These are phyloP conservation scores for Ischnus inquisitorius DNA, from an alignment of 2,888 invertebrate species.

Conservation along the genomic window DNA sequence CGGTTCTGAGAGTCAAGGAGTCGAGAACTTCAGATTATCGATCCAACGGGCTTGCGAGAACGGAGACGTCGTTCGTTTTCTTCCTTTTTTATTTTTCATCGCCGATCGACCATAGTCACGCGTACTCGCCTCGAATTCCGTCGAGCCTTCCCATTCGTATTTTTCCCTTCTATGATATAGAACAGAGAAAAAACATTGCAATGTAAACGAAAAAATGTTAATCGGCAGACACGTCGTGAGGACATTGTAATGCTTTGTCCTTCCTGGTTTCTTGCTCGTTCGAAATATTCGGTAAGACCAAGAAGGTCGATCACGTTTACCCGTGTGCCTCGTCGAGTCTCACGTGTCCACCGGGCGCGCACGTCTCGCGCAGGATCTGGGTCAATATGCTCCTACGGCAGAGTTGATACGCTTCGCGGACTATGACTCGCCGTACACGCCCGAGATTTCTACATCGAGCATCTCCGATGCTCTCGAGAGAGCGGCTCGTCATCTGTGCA, in stretches of 20 bases:
- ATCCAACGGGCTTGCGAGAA: constrained; percentile 48
- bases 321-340: constrained; percentile 57
- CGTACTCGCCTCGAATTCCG: constrained; percentile 3
- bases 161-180: constrained; percentile 1
- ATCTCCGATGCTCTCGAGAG: constrained; percentile 20
- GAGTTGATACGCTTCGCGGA: constrained; percentile 59
- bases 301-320: constrained; percentile 75
- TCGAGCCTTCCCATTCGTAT: constrained; percentile 45
- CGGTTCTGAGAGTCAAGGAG: constrained; percentile 39
- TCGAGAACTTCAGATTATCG: constrained; percentile 53
- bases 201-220: neutral
- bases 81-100: constrained; percentile 16
- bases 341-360: constrained; percentile 70
- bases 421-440: constrained; percentile 66
- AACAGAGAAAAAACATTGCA: neutral
- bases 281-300: constrained; percentile 17
- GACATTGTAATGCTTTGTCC: neutral
- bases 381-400: constrained; percentile 77
- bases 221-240: neutral
- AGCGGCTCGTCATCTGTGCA: constrained; percentile 15
- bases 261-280: neutral
- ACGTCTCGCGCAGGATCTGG: constrained; percentile 73
- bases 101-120: constrained; percentile 45
- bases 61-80: neutral
- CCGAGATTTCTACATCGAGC: constrained; percentile 53